Conservation (phyloP, 2,797 vertebrate species). For the Gymnodraco acuticeps region DNA sequence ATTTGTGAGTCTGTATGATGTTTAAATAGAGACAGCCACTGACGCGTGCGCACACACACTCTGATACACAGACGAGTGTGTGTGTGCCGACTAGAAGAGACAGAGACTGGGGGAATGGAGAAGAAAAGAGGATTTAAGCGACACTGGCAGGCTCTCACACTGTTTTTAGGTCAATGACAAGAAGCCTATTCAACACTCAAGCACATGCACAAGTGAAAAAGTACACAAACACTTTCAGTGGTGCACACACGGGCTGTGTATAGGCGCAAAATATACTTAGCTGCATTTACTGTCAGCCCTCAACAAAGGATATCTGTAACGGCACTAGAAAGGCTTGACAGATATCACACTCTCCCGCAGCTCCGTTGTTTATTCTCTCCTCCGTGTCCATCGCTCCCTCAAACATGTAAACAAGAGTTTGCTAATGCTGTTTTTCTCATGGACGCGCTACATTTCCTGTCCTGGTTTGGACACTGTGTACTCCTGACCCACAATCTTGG, state of each 20-base stretch:
- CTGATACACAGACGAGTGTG: slow-evolving; percentile 28
- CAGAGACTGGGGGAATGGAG: slow-evolving; percentile 68
- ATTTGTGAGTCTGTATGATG: slow-evolving; percentile 82
- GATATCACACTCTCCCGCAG: slow-evolving; percentile 42
- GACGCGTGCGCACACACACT: slow-evolving; percentile 26
- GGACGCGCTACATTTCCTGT: slow-evolving; percentile 51
- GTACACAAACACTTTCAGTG: slow-evolving; percentile 42
- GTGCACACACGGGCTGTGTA: slow-evolving; percentile 29
- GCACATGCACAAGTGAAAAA: slow-evolving; percentile 42
- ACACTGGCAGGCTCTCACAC: slow-evolving; percentile 76
- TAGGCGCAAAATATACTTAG: slow-evolving; percentile 56
- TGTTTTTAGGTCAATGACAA: slow-evolving; percentile 83
- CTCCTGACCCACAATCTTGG: slow-evolving; percentile 64
- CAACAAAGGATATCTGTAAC: slow-evolving; percentile 49
- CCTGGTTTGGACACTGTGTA: slow-evolving; percentile 42
- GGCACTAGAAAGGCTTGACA: slow-evolving; percentile 44
- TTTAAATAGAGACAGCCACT: slow-evolving; percentile 74
- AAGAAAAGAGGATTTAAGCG: slow-evolving; percentile 81
- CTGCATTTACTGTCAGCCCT: slow-evolving; percentile 58
- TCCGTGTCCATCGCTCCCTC: background rate
- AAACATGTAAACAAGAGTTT: slow-evolving; percentile 44
- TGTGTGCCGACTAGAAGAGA: slow-evolving; percentile 61
- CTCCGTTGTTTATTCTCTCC: slow-evolving; percentile 21
- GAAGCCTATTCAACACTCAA: slow-evolving; percentile 74
- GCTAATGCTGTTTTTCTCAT: slow-evolving; percentile 27